Conservation (phyloP, 2,888 invertebrate genomes). For the Periphyllus acericola region DNA sequence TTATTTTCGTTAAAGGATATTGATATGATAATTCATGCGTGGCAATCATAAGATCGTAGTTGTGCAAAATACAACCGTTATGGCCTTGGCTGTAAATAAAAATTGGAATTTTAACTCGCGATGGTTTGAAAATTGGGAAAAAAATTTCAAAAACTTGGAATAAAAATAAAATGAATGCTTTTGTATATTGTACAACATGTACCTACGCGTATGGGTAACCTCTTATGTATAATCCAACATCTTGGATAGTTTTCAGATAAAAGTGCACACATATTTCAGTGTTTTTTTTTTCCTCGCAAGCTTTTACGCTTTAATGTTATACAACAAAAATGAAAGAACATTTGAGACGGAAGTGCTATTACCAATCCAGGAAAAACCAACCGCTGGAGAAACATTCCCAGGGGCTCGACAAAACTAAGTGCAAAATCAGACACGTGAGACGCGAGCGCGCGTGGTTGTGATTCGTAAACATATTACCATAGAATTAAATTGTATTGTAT, state of each 20-base stretch:
- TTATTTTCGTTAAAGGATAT: no score
- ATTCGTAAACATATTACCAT: neutral
- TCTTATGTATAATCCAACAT: no score
- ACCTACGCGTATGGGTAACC: no score
- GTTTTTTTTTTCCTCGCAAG: neutral
- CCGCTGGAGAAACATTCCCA: slow-evolving; percentile 24
- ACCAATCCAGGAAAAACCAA: neutral
- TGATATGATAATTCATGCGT: no score
- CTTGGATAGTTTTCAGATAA: neutral
- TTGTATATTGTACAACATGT: no score
- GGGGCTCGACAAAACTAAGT: neutral
- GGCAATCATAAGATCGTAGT: no score
- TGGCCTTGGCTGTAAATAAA: no score
- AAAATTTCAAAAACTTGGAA: no score
- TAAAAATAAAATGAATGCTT: no score
- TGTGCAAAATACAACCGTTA: no score
- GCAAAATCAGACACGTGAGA: neutral
- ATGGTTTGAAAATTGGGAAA: no score
- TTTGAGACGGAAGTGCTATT: neutral
- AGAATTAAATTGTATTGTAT: neutral
- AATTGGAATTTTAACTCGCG: no score
- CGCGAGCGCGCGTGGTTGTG: neutral
- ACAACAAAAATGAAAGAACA: neutral
- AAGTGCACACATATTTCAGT: neutral
- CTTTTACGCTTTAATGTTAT: neutral